phyloP scores from a whole-genome alignment of 2,888 invertebrate genomes.

The Crepidodera aurea region DNA sequence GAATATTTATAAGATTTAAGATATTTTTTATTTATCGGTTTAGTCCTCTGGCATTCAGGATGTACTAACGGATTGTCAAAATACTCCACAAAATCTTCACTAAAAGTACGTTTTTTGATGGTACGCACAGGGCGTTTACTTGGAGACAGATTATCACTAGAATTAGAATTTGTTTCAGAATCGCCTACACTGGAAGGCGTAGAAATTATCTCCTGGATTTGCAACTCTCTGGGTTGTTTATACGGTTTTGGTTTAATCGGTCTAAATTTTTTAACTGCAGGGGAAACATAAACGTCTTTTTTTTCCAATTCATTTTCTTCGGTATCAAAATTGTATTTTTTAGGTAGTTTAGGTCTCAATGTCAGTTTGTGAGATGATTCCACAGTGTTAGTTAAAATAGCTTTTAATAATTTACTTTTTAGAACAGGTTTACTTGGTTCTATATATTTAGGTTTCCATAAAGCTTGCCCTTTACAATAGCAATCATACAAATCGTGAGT shows the following conservation, averaged over 20 bases:
- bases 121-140: constrained; percentile 22
- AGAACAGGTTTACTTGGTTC: background rate
- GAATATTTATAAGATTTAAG: constrained; percentile 2
- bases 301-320: background rate
- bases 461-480: constrained; percentile 65
- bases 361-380: background rate
- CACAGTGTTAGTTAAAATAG: too few species aligned
- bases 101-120: constrained; percentile 25
- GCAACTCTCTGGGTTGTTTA: too few species aligned
- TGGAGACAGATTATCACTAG: background rate
- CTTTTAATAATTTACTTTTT: background rate
- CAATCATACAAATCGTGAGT: constrained; percentile 72
- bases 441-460: background rate
- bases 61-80: background rate
- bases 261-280: too few species aligned
- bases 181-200: background rate
- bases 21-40: constrained; percentile 11
- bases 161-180: constrained; percentile 5
- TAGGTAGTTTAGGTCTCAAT: background rate
- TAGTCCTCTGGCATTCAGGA: constrained; percentile 31
- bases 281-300: too few species aligned
- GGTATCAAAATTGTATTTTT: background rate
- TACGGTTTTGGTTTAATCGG: too few species aligned
- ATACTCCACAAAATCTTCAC: constrained; percentile 19
- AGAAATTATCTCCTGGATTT: too few species aligned